Evolutionary conservation across 2,797 vertebrate species (phyloP).

Genomic region (Oreonectes daqikongensis): DNA sequence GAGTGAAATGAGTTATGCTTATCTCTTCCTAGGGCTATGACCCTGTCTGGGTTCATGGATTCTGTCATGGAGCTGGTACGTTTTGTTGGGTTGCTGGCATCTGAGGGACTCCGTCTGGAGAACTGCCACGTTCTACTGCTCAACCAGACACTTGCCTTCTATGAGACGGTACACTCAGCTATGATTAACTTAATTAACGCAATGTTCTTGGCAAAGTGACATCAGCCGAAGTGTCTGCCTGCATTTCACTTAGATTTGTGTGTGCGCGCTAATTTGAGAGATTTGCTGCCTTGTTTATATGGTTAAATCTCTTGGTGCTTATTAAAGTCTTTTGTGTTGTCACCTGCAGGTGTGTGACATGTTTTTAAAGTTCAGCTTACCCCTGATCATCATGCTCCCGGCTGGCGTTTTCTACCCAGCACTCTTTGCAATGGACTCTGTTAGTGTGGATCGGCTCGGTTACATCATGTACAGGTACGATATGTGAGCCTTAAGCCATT

Average conservation of each 20-base stretch:
- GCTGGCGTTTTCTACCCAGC: conserved; percentile 88
- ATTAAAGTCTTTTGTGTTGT: neutral
- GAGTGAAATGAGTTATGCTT: neutral
- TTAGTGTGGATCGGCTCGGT: conserved; percentile 87
- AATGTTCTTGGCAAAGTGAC: conserved; percentile 8
- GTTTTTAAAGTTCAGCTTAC: conserved; percentile 85
- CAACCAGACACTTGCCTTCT: conserved; percentile 90
- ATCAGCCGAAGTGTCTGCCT: neutral
- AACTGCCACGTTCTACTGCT: conserved; percentile 80
- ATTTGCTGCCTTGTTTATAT: neutral
- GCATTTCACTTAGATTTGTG: conserved; percentile 9
- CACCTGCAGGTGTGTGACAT: conserved; percentile 86
- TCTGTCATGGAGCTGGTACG: conserved; percentile 82
- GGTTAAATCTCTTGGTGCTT: neutral
- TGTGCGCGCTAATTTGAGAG: no score
- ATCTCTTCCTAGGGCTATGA: conserved; percentile 78
- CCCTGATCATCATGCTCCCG: conserved; percentile 86
- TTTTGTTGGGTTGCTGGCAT: conserved; percentile 84
- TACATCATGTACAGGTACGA: conserved; percentile 90
- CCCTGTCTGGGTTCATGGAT: conserved; percentile 81
- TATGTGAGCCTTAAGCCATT: neutral
- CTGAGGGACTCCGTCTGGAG: conserved; percentile 82
- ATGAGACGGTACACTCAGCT: conserved; percentile 80
- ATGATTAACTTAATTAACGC: conserved; percentile 13
- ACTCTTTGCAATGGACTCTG: conserved; percentile 82